phyloP scores from a whole-genome alignment of 2,113 vertebrate genomes.

The Siniperca knerii region DNA sequence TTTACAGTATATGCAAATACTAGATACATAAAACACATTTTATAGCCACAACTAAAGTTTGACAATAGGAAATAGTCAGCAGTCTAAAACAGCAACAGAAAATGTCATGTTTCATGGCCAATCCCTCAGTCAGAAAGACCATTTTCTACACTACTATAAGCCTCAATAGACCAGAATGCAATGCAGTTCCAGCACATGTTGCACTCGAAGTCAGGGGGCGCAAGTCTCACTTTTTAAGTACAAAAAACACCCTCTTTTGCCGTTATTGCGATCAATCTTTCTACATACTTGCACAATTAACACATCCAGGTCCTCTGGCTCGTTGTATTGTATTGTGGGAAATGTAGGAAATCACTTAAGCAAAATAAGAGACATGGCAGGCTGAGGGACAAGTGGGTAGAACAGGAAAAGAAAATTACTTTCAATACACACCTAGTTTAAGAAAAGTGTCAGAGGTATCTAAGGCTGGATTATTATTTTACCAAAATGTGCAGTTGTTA shows the following conservation, averaged over 20 bases:
- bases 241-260: not conserved
- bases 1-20: not conserved
- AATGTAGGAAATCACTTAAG: slow-evolving; percentile 2
- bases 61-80: not conserved
- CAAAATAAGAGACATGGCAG: not conserved
- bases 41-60: not conserved
- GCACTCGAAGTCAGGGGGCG: not conserved
- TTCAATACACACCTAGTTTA: not conserved
- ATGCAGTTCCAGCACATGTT: not conserved
- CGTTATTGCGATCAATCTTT: not conserved
- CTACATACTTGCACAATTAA: not conserved
- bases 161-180: slow-evolving; percentile 11
- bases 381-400: not conserved
- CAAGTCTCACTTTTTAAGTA: not conserved
- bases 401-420: not conserved
- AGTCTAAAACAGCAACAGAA: slow-evolving; percentile 25
- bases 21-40: not conserved
- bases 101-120: not conserved
- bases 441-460: not conserved
- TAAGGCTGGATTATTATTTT: not conserved
- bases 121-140: not conserved
- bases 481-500: not conserved
- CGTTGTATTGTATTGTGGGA: not conserved
- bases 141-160: not conserved
- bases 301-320: not conserved